Evolutionary conservation across 2,113 vertebrate genomes (phyloP).

Genomic region (Datnioides undecimradiatus): DNA sequence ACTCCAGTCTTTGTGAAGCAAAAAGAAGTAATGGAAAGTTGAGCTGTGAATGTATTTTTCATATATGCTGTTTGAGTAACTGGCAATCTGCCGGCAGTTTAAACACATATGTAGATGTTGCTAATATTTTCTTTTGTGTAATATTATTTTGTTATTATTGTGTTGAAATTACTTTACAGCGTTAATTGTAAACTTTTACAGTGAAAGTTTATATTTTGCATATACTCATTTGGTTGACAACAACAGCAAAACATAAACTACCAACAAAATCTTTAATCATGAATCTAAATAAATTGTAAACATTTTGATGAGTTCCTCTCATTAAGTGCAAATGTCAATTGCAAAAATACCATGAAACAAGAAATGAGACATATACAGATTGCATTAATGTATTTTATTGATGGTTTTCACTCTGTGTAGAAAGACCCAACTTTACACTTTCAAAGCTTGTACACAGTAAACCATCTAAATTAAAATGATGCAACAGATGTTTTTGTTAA

Average conservation of each 20-base stretch:
- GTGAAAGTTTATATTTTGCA: not conserved
- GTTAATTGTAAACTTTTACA: not conserved
- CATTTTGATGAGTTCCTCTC: not conserved
- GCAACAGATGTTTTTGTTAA: slow-evolving; percentile 42
- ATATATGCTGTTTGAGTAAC: not conserved
- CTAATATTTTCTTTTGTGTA: not conserved
- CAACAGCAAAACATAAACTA: too few relatives aligned
- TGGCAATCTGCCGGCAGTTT: not conserved
- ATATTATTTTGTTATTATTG: not conserved
- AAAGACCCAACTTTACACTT: slow-evolving; percentile 40
- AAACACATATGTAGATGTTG: too few relatives aligned
- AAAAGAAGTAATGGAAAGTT: too few relatives aligned
- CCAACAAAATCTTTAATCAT: not conserved
- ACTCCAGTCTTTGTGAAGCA: too few relatives aligned
- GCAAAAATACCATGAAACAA: not conserved
- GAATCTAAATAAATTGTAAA: not conserved
- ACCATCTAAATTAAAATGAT: slow-evolving; percentile 50
- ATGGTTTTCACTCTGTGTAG: slow-evolving; percentile 34
- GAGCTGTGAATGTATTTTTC: too few relatives aligned
- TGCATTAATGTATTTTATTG: slow-evolving; percentile 68
- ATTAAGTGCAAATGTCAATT: not conserved
- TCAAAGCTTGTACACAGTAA: slow-evolving; percentile 52
- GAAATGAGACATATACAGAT: slow-evolving; percentile 13
- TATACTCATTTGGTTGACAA: not conserved
- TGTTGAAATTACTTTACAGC: not conserved